Conservation (phyloP, 2,797 vertebrate species). For the Enteromius viviparus region DNA sequence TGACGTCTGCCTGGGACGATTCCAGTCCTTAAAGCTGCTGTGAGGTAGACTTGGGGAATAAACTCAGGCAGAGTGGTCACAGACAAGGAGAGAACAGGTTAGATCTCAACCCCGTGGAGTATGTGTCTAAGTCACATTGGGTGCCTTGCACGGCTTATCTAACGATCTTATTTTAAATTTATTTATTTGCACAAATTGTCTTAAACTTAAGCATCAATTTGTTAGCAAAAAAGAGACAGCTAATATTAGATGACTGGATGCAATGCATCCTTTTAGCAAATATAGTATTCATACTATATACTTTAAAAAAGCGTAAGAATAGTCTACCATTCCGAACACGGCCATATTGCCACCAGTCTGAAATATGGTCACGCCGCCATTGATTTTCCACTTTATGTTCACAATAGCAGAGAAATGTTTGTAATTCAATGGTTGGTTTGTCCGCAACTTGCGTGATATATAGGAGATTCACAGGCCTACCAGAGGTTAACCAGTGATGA, state of each 20-base stretch:
- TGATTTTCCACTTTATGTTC: slow-evolving; percentile 51
- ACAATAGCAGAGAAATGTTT: slow-evolving; percentile 30
- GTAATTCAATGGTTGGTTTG: slow-evolving; percentile 53
- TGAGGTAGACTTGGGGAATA: too few relatives aligned
- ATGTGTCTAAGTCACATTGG: too few relatives aligned
- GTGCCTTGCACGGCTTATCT: too few relatives aligned
- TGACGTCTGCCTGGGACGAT: too few relatives aligned
- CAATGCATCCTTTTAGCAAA: background rate
- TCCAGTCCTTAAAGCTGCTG: too few relatives aligned
- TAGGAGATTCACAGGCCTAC: slow-evolving; percentile 32
- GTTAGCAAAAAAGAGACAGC: background rate
- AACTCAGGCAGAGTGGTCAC: too few relatives aligned
- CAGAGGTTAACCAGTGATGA: slow-evolving; percentile 54
- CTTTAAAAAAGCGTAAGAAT: background rate
- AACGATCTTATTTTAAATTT: too few relatives aligned
- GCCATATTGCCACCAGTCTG: background rate
- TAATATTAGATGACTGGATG: background rate
- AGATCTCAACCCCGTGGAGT: too few relatives aligned
- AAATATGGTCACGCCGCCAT: slow-evolving; percentile 26
- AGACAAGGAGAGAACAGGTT: too few relatives aligned
- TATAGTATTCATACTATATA: background rate
- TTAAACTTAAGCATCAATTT: background rate
- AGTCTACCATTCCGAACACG: background rate
- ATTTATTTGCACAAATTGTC: background rate
- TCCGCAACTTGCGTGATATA: slow-evolving; percentile 22